A percentile compares a stretch with the other conserved stretches of the same genome.
Conservation (phyloP, 2,888 invertebrate species). For the Cephus rjabovi region DNA sequence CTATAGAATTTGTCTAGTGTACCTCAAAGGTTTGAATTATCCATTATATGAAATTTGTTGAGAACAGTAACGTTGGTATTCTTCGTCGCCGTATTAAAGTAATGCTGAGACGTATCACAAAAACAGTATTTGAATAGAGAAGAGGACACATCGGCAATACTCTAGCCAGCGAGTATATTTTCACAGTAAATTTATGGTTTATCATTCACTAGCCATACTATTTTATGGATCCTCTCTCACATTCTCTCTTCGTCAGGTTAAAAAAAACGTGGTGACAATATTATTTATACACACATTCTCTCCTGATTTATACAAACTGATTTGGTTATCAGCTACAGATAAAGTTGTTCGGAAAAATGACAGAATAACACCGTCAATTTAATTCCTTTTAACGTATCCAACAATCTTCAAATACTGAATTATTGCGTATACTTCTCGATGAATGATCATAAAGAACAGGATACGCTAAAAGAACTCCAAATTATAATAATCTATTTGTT, state of each 20-base stretch:
- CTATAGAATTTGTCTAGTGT: background rate
- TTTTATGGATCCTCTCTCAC: background rate
- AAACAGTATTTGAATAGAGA: background rate
- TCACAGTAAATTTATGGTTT: background rate
- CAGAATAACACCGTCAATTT: background rate
- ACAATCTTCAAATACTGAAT: background rate
- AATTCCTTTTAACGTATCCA: background rate
- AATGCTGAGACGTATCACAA: background rate
- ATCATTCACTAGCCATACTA: background rate
- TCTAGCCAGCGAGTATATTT: background rate
- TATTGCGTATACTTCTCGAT: background rate
- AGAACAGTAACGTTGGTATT: background rate
- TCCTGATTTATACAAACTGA: background rate
- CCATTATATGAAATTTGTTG: background rate
- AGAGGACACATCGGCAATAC: background rate
- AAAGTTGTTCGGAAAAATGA: background rate
- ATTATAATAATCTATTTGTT: slow-evolving; percentile 64
- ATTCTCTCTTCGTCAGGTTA: background rate
- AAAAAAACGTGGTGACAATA: background rate
- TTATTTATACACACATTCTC: background rate
- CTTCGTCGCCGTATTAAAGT: background rate
- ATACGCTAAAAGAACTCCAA: background rate
- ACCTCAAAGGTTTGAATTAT: background rate
- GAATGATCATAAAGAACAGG: background rate
- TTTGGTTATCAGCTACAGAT: background rate